A percentile compares a stretch with the other conserved stretches of the same genome.
These are phyloP conservation scores for Adelges cooleyi DNA, from an alignment of 1,140 invertebrate species.

Conservation along the genomic window DNA sequence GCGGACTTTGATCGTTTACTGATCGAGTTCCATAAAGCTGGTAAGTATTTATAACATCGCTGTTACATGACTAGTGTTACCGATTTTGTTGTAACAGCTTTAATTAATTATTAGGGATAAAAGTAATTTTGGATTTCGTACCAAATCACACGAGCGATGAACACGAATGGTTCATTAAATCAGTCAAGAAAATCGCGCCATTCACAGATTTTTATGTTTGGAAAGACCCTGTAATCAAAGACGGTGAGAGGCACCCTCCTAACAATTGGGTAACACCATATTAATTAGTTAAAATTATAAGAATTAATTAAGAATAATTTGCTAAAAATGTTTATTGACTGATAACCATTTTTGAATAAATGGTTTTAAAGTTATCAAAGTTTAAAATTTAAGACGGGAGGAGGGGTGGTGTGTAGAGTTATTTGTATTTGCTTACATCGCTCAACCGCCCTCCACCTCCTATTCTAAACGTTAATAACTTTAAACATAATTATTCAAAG, in stretches of 20 bases:
- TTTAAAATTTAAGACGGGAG: too few relatives aligned
- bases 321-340: too few relatives aligned
- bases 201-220: slow-evolving; percentile 69
- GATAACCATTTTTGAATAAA: too few relatives aligned
- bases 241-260: slow-evolving; percentile 32
- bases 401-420: too few relatives aligned
- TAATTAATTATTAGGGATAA: slow-evolving; percentile 47
- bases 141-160: slow-evolving; percentile 72
- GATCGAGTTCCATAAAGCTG: not conserved
- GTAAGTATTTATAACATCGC: not conserved
- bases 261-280: slow-evolving; percentile 24
- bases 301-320: too few relatives aligned
- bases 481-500: not conserved
- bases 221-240: slow-evolving; percentile 44
- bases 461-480: not conserved
- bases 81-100: not conserved
- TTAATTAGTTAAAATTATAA: not conserved
- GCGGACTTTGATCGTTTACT: slow-evolving; percentile 45
- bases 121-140: slow-evolving; percentile 69
- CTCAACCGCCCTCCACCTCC: not conserved
- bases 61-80: not conserved
- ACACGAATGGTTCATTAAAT: slow-evolving; percentile 64
- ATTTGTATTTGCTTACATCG: not conserved
- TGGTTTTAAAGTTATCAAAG: too few relatives aligned
- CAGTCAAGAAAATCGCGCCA: slow-evolving; percentile 43